Evolutionary conservation across 2,797 vertebrate genomes (phyloP).

Genomic region (Threskiornis aethiopicus): DNA sequence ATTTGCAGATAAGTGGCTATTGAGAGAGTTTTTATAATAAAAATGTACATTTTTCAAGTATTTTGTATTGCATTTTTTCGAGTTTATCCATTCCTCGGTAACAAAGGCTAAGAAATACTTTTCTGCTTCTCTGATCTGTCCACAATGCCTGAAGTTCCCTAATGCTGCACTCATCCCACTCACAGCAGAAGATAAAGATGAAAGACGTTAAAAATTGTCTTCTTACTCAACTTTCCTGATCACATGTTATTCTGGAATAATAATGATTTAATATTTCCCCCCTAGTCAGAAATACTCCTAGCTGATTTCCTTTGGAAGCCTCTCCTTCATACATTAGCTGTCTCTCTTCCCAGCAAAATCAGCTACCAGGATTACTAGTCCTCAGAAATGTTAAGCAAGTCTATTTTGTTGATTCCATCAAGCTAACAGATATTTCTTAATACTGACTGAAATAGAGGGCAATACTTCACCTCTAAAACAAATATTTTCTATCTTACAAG

Average conservation of each 20-base stretch:
- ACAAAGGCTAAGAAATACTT: background rate
- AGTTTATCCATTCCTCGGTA: background rate
- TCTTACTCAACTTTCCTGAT: background rate
- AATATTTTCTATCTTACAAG: too few relatives aligned
- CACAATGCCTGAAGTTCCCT: background rate
- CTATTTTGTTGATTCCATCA: too few relatives aligned
- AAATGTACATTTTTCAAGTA: background rate
- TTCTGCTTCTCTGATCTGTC: background rate
- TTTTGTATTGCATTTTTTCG: background rate
- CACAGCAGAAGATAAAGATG: background rate
- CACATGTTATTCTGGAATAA: background rate
- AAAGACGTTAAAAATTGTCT: too few relatives aligned
- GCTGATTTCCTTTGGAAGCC: too few relatives aligned
- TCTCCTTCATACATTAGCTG: too few relatives aligned
- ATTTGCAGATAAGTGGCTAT: background rate
- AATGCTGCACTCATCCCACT: background rate
- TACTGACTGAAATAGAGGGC: too few relatives aligned
- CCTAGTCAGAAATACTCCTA: background rate
- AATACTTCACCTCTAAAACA: too few relatives aligned
- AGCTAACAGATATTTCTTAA: too few relatives aligned
- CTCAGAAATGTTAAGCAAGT: too few relatives aligned
- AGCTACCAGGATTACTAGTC: too few relatives aligned
- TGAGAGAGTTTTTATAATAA: background rate
- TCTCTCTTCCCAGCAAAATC: too few relatives aligned
- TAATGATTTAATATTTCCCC: background rate